phyloP scores from a whole-genome alignment of 2,797 vertebrate genomes.

The Tragelaphus eurycerus region DNA sequence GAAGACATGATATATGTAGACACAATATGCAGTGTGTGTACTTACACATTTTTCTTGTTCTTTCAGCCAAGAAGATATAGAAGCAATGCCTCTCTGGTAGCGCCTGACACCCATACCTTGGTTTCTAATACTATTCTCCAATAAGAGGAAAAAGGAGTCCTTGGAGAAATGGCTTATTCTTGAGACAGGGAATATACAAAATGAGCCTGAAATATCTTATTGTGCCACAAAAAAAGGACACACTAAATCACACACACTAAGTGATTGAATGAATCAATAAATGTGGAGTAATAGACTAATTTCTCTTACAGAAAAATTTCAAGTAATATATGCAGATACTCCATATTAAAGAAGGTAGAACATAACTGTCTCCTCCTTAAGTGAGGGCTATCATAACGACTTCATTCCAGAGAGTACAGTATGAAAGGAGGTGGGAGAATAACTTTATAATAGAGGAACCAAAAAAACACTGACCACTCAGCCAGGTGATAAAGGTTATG shows the following conservation, averaged over 20 bases:
- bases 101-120: neutral
- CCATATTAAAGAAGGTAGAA: neutral
- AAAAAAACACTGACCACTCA: neutral
- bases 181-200: neutral
- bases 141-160: neutral
- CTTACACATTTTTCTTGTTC: neutral
- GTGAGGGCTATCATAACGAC: neutral
- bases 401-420: neutral
- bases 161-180: neutral
- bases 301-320: neutral
- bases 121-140: neutral
- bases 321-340: neutral
- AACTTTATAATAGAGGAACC: neutral
- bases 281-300: neutral
- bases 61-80: neutral
- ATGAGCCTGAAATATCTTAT: neutral
- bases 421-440: neutral
- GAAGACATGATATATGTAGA: neutral
- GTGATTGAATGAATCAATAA: neutral
- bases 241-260: neutral
- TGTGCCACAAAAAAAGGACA: neutral
- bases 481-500: neutral
- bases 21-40: neutral
- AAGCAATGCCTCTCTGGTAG: neutral
- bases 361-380: neutral